phyloP scores from a whole-genome alignment of 2,113 vertebrate species.

The Cisticola juncidis region DNA sequence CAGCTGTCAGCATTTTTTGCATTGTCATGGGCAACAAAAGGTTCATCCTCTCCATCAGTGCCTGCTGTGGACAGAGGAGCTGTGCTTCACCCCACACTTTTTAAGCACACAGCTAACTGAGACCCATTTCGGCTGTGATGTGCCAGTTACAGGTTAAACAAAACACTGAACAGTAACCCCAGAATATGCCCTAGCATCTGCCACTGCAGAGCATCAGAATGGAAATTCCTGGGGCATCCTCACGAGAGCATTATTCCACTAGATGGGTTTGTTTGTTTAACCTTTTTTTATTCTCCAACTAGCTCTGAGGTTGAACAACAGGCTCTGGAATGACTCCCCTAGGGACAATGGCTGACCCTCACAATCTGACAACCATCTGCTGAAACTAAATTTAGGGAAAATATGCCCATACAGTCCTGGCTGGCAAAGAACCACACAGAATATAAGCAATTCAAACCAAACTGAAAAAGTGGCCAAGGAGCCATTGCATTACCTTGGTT shows the following conservation, averaged over 20 bases:
- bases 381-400: not conserved
- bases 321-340: not conserved
- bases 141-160: not conserved
- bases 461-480: not conserved
- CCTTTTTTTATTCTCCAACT: not conserved
- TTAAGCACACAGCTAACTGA: not conserved
- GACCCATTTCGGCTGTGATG: not conserved
- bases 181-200: not conserved
- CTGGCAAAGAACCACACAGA: not conserved
- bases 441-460: not conserved
- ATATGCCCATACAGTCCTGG: not conserved
- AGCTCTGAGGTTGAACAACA: not conserved
- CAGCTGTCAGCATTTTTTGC: not conserved
- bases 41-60: not conserved
- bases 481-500: not conserved
- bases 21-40: not conserved
- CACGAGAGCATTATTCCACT: not conserved
- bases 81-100: not conserved
- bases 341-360: not conserved
- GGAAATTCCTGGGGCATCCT: not conserved
- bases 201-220: not conserved
- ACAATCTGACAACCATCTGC: slow-evolving; percentile 19
- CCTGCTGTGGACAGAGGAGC: not conserved
- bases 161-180: not conserved
- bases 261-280: not conserved